phyloP scores from a whole-genome alignment of 2,888 invertebrate genomes.

The Thera obeliscata region DNA sequence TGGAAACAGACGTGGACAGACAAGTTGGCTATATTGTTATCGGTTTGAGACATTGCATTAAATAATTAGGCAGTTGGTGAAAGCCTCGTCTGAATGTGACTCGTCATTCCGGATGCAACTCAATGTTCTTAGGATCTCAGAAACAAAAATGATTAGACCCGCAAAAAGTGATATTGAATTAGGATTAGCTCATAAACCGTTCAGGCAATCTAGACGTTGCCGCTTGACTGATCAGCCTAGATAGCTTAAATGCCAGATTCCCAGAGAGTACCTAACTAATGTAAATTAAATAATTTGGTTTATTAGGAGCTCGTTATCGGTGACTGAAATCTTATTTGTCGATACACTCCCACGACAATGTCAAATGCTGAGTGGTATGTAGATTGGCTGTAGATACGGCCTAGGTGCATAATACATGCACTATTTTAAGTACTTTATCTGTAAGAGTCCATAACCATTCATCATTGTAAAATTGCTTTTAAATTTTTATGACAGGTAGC shows the following conservation, averaged over 20 bases:
- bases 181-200: conserved; percentile 80
- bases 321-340: conserved; percentile 29
- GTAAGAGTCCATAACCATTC: neutral
- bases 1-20: conserved; percentile 60
- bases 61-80: conserved; percentile 70
- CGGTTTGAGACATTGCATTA: conserved; percentile 44
- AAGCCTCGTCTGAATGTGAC: conserved; percentile 66
- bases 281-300: conserved; percentile 44
- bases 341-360: conserved; percentile 26
- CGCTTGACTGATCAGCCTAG: conserved; percentile 78
- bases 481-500: neutral
- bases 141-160: conserved; percentile 53
- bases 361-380: conserved; percentile 23
- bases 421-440: neutral
- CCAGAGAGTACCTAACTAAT: conserved; percentile 70
- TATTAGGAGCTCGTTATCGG: conserved; percentile 34
- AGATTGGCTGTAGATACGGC: neutral
- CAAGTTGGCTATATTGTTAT: conserved; percentile 76
- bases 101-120: conserved; percentile 64
- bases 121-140: conserved; percentile 26
- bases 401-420: neutral
- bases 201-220: conserved; percentile 79
- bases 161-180: conserved; percentile 77
- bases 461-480: neutral
- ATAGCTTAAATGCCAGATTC: conserved; percentile 83